Conservation (phyloP, 2,888 invertebrate species). For the Pseudanteris insignis region DNA sequence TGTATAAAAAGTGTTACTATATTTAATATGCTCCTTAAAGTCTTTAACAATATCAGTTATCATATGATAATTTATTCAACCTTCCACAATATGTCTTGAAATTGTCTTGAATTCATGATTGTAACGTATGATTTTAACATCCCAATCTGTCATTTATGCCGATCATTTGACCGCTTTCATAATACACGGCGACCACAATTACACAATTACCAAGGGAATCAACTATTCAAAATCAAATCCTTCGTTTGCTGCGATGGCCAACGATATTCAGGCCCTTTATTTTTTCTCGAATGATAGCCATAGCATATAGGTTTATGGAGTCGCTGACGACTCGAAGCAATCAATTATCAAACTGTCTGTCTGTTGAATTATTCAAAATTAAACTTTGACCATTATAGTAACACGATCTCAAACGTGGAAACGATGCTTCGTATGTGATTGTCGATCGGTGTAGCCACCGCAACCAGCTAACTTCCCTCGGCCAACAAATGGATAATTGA, state of each 20-base stretch:
- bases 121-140: constrained; percentile 12
- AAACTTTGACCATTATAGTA: no score
- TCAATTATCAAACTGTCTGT: no score
- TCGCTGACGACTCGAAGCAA: constrained; percentile 1
- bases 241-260: constrained; percentile 15
- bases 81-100: constrained; percentile 35
- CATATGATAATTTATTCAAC: constrained; percentile 40
- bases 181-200: background rate
- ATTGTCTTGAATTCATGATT: constrained; percentile 17
- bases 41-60: constrained; percentile 41
- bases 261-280: constrained; percentile 33
- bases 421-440: constrained; percentile 14
- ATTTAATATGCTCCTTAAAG: constrained; percentile 42
- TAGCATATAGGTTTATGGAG: constrained; percentile 5
- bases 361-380: no score
- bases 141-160: no score
- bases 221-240: no score
- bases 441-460: constrained; percentile 24
- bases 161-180: constrained; percentile 4
- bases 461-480: constrained; percentile 12
- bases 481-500: no score
- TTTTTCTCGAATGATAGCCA: constrained; percentile 17
- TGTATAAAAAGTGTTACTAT: constrained; percentile 43
- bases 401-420: background rate
- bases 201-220: no score